Percentiles rank a stretch among this genome's conserved stretches.
Conservation (phyloP, 2,797 vertebrate genomes). For the Chrosomus eos region DNA sequence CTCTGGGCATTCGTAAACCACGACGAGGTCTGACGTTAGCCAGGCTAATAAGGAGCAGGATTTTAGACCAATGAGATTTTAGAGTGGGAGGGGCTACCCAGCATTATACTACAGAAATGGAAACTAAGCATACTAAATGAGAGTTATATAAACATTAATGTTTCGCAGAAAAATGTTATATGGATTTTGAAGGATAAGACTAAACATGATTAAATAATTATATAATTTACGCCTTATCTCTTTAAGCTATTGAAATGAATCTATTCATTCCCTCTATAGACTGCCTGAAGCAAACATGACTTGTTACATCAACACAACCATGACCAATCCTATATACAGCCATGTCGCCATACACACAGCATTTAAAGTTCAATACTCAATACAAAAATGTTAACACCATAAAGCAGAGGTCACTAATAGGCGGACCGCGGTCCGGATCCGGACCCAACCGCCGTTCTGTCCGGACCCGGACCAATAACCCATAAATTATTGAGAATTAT, state of each 20-base stretch:
- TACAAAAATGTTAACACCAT: slow-evolving; percentile 9
- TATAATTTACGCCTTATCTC: not conserved
- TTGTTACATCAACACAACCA: slow-evolving; percentile 19
- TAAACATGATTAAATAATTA: not conserved
- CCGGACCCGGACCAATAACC: too few species aligned
- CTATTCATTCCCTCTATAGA: not conserved
- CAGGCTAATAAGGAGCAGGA: too few species aligned
- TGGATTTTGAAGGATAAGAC: not conserved
- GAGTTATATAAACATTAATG: not conserved
- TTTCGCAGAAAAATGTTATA: not conserved
- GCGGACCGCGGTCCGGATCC: too few species aligned
- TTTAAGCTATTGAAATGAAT: not conserved
- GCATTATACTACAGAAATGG: not conserved
- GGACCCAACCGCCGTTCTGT: too few species aligned
- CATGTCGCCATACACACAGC: slow-evolving; percentile 1
- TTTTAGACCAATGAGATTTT: not conserved
- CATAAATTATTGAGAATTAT: too few species aligned
- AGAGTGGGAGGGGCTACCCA: too few species aligned
- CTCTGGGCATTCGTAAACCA: too few species aligned
- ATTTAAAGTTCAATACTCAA: slow-evolving; percentile 19
- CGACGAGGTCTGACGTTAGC: too few species aligned
- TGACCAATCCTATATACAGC: slow-evolving; percentile 12
- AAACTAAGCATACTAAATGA: too few species aligned
- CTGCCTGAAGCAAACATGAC: slow-evolving; percentile 11
- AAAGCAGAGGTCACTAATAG: too few species aligned